These are phyloP conservation scores for Amphiprion ocellaris DNA, from an alignment of 2,113 vertebrate species.

Conservation along the genomic window DNA sequence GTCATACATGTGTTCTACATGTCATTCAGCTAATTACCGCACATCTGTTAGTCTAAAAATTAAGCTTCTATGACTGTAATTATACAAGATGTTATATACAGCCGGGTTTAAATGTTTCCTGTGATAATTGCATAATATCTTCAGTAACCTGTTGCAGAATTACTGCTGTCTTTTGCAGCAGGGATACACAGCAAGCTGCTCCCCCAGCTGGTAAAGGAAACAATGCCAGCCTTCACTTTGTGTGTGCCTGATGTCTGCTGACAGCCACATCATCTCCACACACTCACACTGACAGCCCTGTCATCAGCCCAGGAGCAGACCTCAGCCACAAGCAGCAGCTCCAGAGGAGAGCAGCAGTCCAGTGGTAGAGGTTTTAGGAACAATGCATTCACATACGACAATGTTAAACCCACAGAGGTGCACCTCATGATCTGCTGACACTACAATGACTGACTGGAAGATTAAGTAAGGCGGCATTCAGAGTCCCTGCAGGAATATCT, in stretches of 20 bases:
- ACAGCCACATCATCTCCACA: constrained; percentile 69
- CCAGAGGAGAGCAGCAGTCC: neutral
- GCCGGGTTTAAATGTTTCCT: neutral
- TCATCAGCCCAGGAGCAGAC: constrained; percentile 32
- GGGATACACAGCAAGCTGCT: constrained; percentile 40
- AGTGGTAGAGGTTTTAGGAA: neutral
- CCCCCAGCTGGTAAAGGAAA: constrained; percentile 43
- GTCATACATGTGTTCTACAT: neutral
- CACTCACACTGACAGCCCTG: constrained; percentile 29
- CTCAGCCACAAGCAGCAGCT: neutral
- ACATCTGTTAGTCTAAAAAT: neutral
- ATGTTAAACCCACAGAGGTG: neutral
- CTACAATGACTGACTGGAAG: neutral
- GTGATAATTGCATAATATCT: neutral
- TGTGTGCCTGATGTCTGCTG: constrained; percentile 59
- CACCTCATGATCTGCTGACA: neutral
- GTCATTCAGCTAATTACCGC: neutral
- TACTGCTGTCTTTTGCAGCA: constrained; percentile 7
- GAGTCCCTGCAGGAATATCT: constrained; percentile 13
- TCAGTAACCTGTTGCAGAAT: neutral
- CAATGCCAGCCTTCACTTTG: constrained; percentile 36
- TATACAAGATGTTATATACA: neutral
- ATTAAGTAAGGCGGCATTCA: neutral
- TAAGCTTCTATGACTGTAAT: neutral
- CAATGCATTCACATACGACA: neutral